These are phyloP conservation scores for Diadumene lineata DNA, from an alignment of 92 coral and sea anemone genomes.

Conservation along the genomic window DNA sequence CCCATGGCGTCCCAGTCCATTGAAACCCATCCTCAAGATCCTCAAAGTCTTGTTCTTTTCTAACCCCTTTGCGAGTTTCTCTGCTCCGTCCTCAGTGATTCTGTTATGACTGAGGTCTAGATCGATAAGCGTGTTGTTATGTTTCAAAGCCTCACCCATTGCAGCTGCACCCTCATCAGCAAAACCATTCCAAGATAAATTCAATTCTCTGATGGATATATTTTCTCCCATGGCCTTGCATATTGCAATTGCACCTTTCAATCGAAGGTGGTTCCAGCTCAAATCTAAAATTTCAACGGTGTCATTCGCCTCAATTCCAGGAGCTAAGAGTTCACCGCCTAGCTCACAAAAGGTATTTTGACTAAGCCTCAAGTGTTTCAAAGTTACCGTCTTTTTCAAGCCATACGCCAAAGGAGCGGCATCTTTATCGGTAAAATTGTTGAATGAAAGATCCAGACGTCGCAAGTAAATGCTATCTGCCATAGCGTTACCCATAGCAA, in stretches of 20 bases:
- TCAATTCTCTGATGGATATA: slow-evolving; percentile 44
- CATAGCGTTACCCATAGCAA: slow-evolving; percentile 53
- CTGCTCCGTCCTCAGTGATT: slow-evolving; percentile 61
- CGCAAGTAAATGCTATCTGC: slow-evolving; percentile 41
- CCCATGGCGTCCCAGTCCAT: slow-evolving; percentile 55
- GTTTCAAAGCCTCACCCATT: slow-evolving; percentile 64
- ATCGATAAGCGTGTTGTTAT: slow-evolving; percentile 57
- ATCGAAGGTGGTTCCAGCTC: slow-evolving; percentile 78
- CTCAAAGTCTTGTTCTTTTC: slow-evolving; percentile 49
- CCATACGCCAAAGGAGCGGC: slow-evolving; percentile 58
- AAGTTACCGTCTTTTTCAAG: slow-evolving; percentile 39
- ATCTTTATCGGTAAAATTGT: slow-evolving; percentile 67
- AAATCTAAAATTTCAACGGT: slow-evolving; percentile 46
- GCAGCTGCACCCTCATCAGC: slow-evolving; percentile 85
- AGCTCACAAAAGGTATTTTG: slow-evolving; percentile 71
- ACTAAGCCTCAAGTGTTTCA: slow-evolving; percentile 57
- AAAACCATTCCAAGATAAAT: slow-evolving; percentile 91
- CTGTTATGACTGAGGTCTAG: slow-evolving; percentile 74
- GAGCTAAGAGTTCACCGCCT: slow-evolving; percentile 70
- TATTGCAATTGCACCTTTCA: slow-evolving; percentile 75
- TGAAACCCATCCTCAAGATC: slow-evolving; percentile 58
- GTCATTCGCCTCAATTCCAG: slow-evolving; percentile 54
- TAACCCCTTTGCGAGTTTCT: slow-evolving; percentile 56
- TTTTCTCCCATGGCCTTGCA: slow-evolving; percentile 68
- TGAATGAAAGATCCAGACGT: slow-evolving; percentile 64